Evolutionary conservation across 2,113 vertebrate species (phyloP).

Genomic region (Melanotaenia duboulayi): DNA sequence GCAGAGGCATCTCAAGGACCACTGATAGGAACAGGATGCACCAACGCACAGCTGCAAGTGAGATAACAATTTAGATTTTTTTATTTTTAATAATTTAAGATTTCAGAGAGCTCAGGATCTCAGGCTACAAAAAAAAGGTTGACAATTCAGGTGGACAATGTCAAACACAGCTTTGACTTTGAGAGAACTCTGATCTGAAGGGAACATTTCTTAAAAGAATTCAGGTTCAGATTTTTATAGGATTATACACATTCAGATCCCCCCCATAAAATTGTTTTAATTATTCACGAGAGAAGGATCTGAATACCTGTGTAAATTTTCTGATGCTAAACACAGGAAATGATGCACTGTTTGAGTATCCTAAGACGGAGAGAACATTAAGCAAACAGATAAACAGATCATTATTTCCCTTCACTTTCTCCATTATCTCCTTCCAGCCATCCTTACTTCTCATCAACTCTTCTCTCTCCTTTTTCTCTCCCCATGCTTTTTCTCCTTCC

Average conservation of each 20-base stretch:
- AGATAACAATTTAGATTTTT: conserved; percentile 11
- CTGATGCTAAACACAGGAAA: too few relatives aligned
- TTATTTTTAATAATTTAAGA: conserved; percentile 7
- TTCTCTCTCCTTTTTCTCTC: not conserved
- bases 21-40: not conserved
- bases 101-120: not conserved
- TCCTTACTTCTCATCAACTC: too few relatives aligned
- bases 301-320: too few relatives aligned
- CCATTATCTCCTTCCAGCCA: not conserved
- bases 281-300: too few relatives aligned
- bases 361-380: too few relatives aligned
- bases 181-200: not conserved
- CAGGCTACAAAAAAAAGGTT: not conserved
- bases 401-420: too few relatives aligned
- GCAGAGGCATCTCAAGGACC: not conserved
- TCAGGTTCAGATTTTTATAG: too few relatives aligned
- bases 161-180: not conserved
- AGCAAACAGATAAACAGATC: too few relatives aligned
- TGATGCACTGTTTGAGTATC: too few relatives aligned
- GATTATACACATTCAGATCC: too few relatives aligned
- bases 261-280: too few relatives aligned
- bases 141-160: not conserved
- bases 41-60: not conserved
- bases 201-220: too few relatives aligned
- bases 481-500: not conserved